Evolutionary conservation across 2,797 vertebrate species (phyloP).

Genomic region (Chiroxiphia lanceolata): DNA sequence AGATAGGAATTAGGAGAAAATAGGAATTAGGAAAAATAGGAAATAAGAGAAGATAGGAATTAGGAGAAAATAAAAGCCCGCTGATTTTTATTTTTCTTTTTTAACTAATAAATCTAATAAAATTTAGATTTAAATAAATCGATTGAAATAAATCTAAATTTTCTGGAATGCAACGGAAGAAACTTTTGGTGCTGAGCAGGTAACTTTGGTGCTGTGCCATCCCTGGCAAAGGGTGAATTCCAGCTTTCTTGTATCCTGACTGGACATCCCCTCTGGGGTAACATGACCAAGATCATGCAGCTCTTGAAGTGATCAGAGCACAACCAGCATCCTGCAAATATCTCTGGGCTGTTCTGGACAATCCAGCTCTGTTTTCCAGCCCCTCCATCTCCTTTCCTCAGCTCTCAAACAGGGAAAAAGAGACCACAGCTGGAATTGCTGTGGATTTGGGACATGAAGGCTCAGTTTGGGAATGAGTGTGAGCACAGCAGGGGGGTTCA

Average conservation of each 20-base stretch:
- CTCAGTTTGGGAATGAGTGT: neutral
- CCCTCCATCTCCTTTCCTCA: neutral
- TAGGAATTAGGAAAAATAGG: too few species aligned
- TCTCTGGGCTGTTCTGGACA: neutral
- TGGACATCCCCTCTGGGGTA: neutral
- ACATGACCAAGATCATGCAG: constrained; percentile 32
- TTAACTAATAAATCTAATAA: neutral
- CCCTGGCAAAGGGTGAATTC: neutral
- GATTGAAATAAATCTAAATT: neutral
- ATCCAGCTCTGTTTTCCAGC: constrained; percentile 22
- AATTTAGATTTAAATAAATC: too few species aligned
- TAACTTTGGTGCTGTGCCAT: neutral
- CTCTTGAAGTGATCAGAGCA: constrained; percentile 12
- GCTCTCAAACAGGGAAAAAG: neutral
- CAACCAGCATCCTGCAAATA: neutral
- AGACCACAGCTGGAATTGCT: fast-evolving
- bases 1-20: too few species aligned
- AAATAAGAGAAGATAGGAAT: too few species aligned
- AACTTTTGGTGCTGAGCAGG: neutral
- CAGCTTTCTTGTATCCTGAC: neutral
- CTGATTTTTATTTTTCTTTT: too few species aligned
- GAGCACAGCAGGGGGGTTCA: neutral
- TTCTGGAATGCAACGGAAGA: fast-evolving
- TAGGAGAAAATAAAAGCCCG: neutral
- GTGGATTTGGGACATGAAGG: neutral